These are phyloP conservation scores for Drosophila paranaensis DNA, from an alignment of 2,888 invertebrate species.

Conservation along the genomic window DNA sequence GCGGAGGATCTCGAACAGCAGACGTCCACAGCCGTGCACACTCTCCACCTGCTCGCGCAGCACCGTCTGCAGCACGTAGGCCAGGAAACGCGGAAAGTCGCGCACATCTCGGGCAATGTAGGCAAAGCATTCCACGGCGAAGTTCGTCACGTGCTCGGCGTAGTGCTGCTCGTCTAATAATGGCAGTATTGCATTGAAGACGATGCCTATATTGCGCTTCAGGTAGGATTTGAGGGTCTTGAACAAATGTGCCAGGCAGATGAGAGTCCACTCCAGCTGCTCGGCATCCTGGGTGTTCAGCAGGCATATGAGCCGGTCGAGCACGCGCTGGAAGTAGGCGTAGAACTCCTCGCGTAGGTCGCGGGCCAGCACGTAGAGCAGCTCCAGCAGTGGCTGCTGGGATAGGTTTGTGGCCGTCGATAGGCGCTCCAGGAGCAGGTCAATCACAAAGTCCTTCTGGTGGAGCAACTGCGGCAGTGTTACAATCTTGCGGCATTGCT, in stretches of 20 bases:
- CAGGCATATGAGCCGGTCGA: slow-evolving; percentile 89
- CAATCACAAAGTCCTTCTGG: slow-evolving; percentile 91
- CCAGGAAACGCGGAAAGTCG: slow-evolving; percentile 91
- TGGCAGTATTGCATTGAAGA: slow-evolving; percentile 90
- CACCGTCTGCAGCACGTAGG: slow-evolving; percentile 89
- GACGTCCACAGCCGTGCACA: slow-evolving; percentile 91
- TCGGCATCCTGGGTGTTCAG: slow-evolving; percentile 92
- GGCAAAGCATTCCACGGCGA: slow-evolving; percentile 98
- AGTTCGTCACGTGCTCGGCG: slow-evolving; percentile 94
- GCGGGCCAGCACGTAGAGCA: slow-evolving; percentile 93
- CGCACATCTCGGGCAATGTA: slow-evolving; percentile 96
- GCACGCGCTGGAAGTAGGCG: slow-evolving; percentile 91
- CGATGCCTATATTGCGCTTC: slow-evolving; percentile 90
- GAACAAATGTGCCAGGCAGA: slow-evolving; percentile 94
- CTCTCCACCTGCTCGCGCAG: slow-evolving; percentile 89
- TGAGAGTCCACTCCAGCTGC: slow-evolving; percentile 93
- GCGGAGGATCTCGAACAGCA: slow-evolving; percentile 94
- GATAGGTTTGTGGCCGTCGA: slow-evolving; percentile 89
- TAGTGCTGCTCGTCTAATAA: slow-evolving; percentile 90
- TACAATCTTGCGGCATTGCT: slow-evolving; percentile 90
- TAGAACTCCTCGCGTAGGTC: slow-evolving; percentile 96
- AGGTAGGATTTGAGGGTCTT: slow-evolving; percentile 94
- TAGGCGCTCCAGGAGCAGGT: slow-evolving; percentile 90
- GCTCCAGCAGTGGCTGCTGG: slow-evolving; percentile 92
- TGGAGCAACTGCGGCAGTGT: slow-evolving; percentile 94